Base-by-base conservation (phyloP, 1,140 invertebrate species). In the Ooceraea biroi region DNA sequence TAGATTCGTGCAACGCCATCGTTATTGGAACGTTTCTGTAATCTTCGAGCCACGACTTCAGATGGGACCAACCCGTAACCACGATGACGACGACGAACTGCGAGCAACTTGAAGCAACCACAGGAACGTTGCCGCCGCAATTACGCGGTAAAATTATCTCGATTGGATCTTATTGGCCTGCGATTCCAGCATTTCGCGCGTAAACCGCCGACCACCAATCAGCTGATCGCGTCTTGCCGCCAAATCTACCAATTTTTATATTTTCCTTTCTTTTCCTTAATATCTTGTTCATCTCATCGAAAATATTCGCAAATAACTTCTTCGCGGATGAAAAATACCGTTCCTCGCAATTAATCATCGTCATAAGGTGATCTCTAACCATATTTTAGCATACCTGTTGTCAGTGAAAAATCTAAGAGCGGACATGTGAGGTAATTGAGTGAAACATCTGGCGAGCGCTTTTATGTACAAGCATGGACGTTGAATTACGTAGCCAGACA, bases 1-100 rank as follows among this genome's bases (percentile, higher is more conserved):
- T 94, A 0, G 92, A 93, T 11, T 89, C 73, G 58, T 93, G 90
- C 7, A 94, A 88, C 11, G 93, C 85, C 93, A 94, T 94, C 12
- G 60, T 80, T n/a, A 41, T 46, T 60, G 7, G 0, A 36, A 61
- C 50, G 12, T 48, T 14, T 41, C n/a, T 0, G n/a, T n/a, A 0
- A 57, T 1, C 14, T 12, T 60, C 0, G 10, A 0, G 7, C 22
- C 12, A 27, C 4, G n/a, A 63, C 3, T 36, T 30, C 17, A 41
- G 1, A 14, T 30, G 27, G 25, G 5, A 2, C 25, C 3, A 5
- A 30, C 1, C 36, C 60, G 11, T 3, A 19, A 65, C 10, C 22
- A 65, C 58, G 19, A 41, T 14, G 8, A 27, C n/a, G 36, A 48
- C 60, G 27, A n/a, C 7, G 10, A 58, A 8, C n/a, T n/a, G n/a